Evolutionary conservation across 2,113 vertebrate species (phyloP), one percentile per base, ranked within the genome.

Genomic region (Podilymbus podiceps): DNA sequence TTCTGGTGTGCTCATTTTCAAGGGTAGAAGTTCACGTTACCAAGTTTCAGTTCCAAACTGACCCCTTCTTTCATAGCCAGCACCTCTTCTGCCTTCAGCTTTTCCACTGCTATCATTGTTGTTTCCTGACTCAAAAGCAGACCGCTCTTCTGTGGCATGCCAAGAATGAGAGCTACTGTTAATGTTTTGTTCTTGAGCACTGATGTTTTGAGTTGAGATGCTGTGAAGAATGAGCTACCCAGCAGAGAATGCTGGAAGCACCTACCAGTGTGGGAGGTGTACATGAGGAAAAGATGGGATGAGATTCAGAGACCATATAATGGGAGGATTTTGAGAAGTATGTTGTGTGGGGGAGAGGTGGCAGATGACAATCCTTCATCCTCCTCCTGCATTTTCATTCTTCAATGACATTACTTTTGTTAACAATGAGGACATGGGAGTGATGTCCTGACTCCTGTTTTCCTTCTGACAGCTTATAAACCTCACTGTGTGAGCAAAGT

Each of bases 131-230:
- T 90, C 27, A n/a, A 50, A 72, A 93, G 40, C 62, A 72, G 23
- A 40, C 21, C 0, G 1, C 6, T 62, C 7, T 59, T 53, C 62
- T 3, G 2, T 4, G 12, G 55, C 2, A 4, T 44, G 56, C 68
- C n/a, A 56, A n/a, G 59, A 44, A 58, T 31, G 47, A 84, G 19
- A 78, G 9, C 15, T 85, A 5, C 30, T 60, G 13, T 35, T 79
- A 66, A 30, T 1, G 5, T 47, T 89, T 81, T 27, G n/a, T 80
- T 69, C 76, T 55, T 66, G 31, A 75, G 21, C 25, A 55, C 30
- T 40, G 60, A 9, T 56, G 44, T 38, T 60, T 11, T 56, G 44
- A 44, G 12, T 38, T 84, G 55, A 56, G 35, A n/a, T 73, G 30
- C 31, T 77, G 12, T 15, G 68, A 79, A 80, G 58, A 73, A 46